Conservation (phyloP, 2,113 vertebrate species). For the Pteropus alecto region DNA sequence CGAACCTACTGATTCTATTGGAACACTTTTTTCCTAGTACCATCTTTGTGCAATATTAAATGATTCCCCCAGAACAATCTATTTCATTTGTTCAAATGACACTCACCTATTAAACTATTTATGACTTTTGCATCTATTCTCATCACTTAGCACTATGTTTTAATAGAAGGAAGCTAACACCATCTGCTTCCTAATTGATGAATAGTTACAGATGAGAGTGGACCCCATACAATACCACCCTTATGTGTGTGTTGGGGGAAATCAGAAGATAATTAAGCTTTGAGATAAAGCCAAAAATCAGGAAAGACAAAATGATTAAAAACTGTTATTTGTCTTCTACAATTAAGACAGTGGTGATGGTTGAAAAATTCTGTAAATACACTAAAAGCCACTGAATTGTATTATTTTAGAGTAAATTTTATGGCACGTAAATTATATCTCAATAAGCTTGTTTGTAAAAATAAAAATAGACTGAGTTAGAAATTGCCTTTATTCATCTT, state of each 20-base stretch:
- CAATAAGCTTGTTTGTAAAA: background rate
- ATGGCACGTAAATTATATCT: background rate
- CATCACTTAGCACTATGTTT: conserved; percentile 57
- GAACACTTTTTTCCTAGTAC: background rate
- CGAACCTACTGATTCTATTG: background rate
- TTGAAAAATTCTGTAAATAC: background rate
- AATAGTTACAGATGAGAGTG: conserved; percentile 58
- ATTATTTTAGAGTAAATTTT: background rate
- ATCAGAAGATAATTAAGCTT: conserved; percentile 23
- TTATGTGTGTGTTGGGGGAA: conserved; percentile 28
- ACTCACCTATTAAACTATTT: background rate
- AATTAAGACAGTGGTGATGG: background rate
- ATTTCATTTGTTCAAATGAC: background rate
- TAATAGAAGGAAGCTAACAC: conserved; percentile 67
- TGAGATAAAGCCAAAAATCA: conserved; percentile 29
- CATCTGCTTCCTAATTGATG: conserved; percentile 79
- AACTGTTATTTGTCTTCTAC: conserved; percentile 20
- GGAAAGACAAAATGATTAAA: conserved; percentile 1
- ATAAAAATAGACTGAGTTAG: background rate
- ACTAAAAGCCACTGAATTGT: background rate
- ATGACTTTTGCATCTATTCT: conserved; percentile 42
- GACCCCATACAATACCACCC: conserved; percentile 52
- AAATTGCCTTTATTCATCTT: background rate
- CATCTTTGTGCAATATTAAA: background rate
- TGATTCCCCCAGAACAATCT: background rate